Evolutionary conservation across 2,888 invertebrate genomes (phyloP).

Genomic region (Hecatera dysodea): DNA sequence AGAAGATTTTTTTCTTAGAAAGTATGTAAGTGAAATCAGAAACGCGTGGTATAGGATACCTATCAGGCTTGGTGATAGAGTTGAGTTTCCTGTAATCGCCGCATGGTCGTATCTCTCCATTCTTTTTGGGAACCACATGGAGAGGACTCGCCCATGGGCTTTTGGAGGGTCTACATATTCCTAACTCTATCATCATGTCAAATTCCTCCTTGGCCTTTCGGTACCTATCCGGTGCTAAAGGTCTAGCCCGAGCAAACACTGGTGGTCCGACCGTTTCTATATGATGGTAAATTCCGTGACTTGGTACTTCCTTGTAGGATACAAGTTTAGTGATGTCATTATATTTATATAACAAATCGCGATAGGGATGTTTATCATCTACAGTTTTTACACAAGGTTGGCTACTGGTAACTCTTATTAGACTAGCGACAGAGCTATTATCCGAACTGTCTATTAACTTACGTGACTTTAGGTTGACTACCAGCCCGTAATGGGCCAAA

Average conservation of each 20-base stretch:
- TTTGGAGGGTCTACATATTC: slow-evolving; percentile 10
- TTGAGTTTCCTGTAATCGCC: slow-evolving; percentile 2
- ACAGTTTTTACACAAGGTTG: no score
- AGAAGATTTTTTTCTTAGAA: neutral
- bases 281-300: neutral
- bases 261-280: slow-evolving; percentile 18
- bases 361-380: no score
- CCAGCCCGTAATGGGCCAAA: no score
- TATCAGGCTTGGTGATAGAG: neutral
- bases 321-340: no score
- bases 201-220: slow-evolving; percentile 5
- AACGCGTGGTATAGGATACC: neutral
- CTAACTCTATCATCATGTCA: neutral
- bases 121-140: slow-evolving; percentile 10
- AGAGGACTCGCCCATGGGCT: slow-evolving; percentile 14
- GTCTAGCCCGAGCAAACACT: neutral
- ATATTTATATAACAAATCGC: neutral
- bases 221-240: slow-evolving; percentile 1
- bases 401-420: no score
- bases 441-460: no score
- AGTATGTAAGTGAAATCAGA: slow-evolving; percentile 1
- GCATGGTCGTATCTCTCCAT: neutral
- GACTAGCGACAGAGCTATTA: no score
- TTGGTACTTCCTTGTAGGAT: no score
- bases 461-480: no score